These are phyloP conservation scores for Thymelicus acteon DNA, from an alignment of 2,888 invertebrate species.

Conservation along the genomic window DNA sequence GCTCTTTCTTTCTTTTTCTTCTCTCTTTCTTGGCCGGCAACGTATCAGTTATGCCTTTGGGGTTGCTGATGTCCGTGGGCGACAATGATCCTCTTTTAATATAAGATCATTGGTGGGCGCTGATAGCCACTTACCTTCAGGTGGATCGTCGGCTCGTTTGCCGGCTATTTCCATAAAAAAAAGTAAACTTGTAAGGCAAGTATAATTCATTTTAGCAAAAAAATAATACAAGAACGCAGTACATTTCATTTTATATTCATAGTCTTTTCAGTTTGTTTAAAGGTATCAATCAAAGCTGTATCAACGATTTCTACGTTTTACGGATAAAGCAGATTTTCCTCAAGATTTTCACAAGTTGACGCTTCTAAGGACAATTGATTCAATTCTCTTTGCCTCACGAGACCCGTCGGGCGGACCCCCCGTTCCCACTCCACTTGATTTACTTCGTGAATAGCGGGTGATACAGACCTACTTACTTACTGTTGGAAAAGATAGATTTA, in stretches of 20 bases:
- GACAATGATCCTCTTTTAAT: too few species aligned
- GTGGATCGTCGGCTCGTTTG: too few species aligned
- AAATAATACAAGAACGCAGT: not conserved
- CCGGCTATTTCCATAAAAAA: too few species aligned
- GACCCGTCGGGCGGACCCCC: conserved; percentile 49
- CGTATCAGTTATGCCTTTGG: too few species aligned
- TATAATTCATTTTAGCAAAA: too few species aligned
- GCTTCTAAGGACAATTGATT: conserved; percentile 74
- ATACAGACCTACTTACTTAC: conserved; percentile 52
- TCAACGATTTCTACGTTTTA: conserved; percentile 11
- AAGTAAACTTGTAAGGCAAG: too few species aligned
- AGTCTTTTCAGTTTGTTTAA: not conserved
- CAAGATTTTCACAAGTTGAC: conserved; percentile 63
- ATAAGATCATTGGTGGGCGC: too few species aligned
- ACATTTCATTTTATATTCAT: conserved; percentile 15
- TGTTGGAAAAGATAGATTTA: conserved; percentile 6
- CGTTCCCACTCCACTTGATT: conserved; percentile 38
- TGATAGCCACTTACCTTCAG: too few species aligned
- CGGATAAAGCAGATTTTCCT: conserved; percentile 56
- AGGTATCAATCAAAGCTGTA: conserved; percentile 22
- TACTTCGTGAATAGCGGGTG: conserved; percentile 52
- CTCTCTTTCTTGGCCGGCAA: too few species aligned
- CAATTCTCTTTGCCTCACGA: conserved; percentile 63
- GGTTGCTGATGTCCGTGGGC: too few species aligned
- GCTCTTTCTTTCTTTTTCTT: too few species aligned